phyloP scores from a whole-genome alignment of 2,113 vertebrate genomes.

The Sus scrofa region DNA sequence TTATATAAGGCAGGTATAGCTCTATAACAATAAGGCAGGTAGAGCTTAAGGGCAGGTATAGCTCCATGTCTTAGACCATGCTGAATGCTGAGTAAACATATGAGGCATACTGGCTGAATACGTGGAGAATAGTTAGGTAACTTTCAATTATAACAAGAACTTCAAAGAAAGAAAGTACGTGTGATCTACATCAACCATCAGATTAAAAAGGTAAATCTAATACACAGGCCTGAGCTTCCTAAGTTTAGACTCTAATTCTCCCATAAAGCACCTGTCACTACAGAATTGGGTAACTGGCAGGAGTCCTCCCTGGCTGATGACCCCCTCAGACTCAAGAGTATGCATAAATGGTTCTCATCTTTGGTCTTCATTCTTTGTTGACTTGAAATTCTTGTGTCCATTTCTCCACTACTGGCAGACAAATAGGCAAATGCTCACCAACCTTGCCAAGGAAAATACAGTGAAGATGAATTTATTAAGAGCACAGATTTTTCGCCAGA shows the following conservation, averaged over 20 bases:
- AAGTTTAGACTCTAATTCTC: not conserved
- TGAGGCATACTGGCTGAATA: not conserved
- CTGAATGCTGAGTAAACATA: not conserved
- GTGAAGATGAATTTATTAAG: slow-evolving; percentile 70
- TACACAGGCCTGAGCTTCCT: not conserved
- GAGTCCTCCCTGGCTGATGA: not conserved
- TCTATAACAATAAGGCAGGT: not conserved
- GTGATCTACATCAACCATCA: not conserved
- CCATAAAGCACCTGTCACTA: not conserved
- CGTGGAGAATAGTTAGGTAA: not conserved
- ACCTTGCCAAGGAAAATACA: slow-evolving; percentile 41
- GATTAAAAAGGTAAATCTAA: not conserved
- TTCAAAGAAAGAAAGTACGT: slow-evolving; percentile 32
- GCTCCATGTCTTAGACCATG: not conserved
- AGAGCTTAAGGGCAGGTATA: not conserved
- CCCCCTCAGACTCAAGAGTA: not conserved
- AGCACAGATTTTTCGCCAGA: slow-evolving; percentile 52
- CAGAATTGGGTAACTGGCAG: not conserved
- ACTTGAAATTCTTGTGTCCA: not conserved
- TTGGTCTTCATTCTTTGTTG: not conserved
- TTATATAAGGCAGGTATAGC: not conserved
- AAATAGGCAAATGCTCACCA: not conserved
- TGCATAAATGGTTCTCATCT: not conserved
- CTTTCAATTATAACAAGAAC: not conserved
- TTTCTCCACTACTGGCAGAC: not conserved